Conservation (phyloP, 2,113 vertebrate species). For the Oreochromis tanganicae region DNA sequence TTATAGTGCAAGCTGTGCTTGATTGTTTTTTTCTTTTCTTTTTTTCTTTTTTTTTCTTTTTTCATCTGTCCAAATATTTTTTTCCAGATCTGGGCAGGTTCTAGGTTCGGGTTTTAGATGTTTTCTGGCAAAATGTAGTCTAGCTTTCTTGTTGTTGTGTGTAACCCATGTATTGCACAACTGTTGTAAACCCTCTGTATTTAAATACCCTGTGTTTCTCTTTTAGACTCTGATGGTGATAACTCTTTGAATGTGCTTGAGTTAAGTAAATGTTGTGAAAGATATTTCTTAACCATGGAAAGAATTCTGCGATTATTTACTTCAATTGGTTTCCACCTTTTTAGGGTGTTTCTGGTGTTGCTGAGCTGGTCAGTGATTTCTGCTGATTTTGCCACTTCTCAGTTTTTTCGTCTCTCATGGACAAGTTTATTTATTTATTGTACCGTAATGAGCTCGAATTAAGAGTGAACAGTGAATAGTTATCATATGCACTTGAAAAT, state of each 20-base stretch:
- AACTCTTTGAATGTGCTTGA: not conserved
- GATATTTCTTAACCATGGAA: not conserved
- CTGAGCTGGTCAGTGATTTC: not conserved
- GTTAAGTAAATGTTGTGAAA: not conserved
- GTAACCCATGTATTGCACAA: not conserved
- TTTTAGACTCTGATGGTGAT: not conserved
- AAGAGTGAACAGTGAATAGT: not conserved
- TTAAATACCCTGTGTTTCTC: not conserved
- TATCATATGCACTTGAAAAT: not conserved
- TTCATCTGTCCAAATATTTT: not conserved
- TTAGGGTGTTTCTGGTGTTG: not conserved
- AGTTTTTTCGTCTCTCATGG: not conserved
- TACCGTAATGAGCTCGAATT: accelerated
- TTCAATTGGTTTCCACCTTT: not conserved
- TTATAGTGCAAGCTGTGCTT: not conserved
- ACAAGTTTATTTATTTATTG: not conserved
- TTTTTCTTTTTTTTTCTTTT: too few species aligned
- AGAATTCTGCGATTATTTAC: not conserved
- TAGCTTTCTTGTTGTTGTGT: not conserved
- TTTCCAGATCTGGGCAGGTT: not conserved
- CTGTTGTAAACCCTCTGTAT: not conserved
- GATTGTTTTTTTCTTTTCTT: not conserved
- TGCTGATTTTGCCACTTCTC: not conserved
- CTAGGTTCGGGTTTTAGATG: not conserved
- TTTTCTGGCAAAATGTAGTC: not conserved